Percentiles rank a stretch among this genome's conserved stretches.
Evolutionary conservation across 2,888 invertebrate species (phyloP).

Genomic region (Dorcus parallelipipedus): DNA sequence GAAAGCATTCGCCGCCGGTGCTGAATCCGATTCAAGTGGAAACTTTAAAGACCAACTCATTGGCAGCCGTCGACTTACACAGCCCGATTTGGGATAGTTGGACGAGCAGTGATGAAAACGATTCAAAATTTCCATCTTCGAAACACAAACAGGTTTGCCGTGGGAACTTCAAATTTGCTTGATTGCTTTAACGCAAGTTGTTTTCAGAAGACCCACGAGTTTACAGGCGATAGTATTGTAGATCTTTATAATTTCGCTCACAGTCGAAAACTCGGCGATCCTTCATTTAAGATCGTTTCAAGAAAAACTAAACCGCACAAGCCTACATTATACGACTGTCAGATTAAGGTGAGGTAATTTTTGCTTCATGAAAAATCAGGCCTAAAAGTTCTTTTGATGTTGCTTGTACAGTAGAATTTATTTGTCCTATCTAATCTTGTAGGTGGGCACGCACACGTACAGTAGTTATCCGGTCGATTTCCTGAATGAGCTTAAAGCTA

Average conservation of each 20-base stretch:
- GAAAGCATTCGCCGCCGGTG: slow-evolving; percentile 3
- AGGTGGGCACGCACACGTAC: slow-evolving; percentile 42
- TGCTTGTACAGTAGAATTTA: too few relatives aligned
- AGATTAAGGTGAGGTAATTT: slow-evolving; percentile 33
- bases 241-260: slow-evolving; percentile 38
- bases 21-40: slow-evolving; percentile 6
- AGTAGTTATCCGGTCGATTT: slow-evolving; percentile 51
- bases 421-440: slow-evolving; percentile 2
- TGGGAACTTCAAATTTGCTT: background rate
- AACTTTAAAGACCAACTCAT: slow-evolving; percentile 11
- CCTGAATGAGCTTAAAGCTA: slow-evolving; percentile 40
- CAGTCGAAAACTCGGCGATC: slow-evolving; percentile 34
- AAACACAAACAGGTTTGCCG: background rate
- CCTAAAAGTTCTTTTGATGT: background rate
- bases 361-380: background rate
- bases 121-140: background rate
- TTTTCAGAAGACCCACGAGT: slow-evolving; percentile 17
- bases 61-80: slow-evolving; percentile 7
- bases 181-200: background rate
- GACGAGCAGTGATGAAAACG: slow-evolving; percentile 11
- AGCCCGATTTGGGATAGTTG: slow-evolving; percentile 15
- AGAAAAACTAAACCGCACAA: slow-evolving; percentile 21
- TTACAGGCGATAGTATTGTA: slow-evolving; percentile 32
- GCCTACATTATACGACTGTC: slow-evolving; percentile 30
- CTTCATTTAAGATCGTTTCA: slow-evolving; percentile 21